Evolutionary conservation across 2,797 vertebrate genomes (phyloP).

Genomic region (Yasuhikotakia modesta): DNA sequence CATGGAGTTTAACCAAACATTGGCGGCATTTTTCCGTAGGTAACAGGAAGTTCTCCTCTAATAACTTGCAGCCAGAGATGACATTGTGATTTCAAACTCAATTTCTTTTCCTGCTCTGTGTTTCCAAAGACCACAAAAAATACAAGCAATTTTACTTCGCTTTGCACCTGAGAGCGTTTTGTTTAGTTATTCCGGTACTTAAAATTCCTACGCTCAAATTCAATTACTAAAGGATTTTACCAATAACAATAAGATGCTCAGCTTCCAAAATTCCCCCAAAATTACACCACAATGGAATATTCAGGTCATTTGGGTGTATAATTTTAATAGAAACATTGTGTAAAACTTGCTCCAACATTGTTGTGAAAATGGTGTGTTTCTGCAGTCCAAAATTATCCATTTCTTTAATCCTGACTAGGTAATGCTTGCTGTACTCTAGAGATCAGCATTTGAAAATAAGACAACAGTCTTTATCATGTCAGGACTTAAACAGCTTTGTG

Average conservation of each 20-base stretch:
- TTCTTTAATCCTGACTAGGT: conserved; percentile 28
- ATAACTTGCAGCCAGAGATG: background rate
- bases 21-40: background rate
- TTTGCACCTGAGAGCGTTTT: conserved; percentile 17
- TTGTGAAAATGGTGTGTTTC: conserved; percentile 16
- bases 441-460: conserved; percentile 27
- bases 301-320: background rate
- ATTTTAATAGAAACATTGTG: conserved; percentile 14
- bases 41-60: background rate
- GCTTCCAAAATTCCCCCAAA: background rate
- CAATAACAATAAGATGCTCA: conserved; percentile 8
- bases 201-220: background rate
- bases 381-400: conserved; percentile 21
- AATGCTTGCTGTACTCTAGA: conserved; percentile 12
- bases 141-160: background rate
- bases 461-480: conserved; percentile 31
- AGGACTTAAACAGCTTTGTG: conserved; percentile 11
- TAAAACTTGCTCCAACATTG: background rate
- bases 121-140: conserved; percentile 6
- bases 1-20: background rate
- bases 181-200: conserved; percentile 6
- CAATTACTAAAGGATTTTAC: background rate
- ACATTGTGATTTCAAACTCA: background rate
- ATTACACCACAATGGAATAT: background rate
- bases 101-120: background rate